Percentiles rank a stretch among this genome's conserved stretches.
phyloP scores from a whole-genome alignment of 2,888 invertebrate genomes.

The Troides aeacus region DNA sequence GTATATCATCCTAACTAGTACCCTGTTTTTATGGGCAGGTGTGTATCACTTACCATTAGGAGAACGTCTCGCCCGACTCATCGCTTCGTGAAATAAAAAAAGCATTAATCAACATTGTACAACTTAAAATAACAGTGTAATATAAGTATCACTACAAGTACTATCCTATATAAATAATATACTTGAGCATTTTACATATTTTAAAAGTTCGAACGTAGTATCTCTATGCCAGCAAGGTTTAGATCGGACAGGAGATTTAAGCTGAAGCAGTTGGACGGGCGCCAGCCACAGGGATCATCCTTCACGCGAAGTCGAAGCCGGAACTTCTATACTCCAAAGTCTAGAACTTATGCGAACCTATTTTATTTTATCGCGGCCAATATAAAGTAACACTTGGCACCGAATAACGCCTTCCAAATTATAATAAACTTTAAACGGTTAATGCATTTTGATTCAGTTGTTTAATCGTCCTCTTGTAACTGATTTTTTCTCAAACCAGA shows the following conservation, averaged over 20 bases:
- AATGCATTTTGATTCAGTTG: constrained; percentile 25
- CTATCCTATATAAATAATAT: background rate
- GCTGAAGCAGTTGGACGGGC: constrained; percentile 38
- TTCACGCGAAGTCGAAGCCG: constrained; percentile 33
- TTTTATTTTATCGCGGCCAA: constrained; percentile 22
- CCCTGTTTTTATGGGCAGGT: no score
- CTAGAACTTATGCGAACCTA: constrained; percentile 1
- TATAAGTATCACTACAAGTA: background rate
- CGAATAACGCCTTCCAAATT: constrained; percentile 1
- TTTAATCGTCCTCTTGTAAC: constrained; percentile 3
- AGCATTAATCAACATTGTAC: background rate
- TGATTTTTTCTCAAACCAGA: no score
- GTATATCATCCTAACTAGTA: no score
- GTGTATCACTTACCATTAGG: no score
- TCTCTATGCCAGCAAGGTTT: constrained; percentile 23
- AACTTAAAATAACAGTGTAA: background rate
- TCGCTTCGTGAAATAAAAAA: no score
- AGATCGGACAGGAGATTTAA: constrained; percentile 41
- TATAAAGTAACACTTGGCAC: constrained; percentile 20
- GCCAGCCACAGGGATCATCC: constrained; percentile 42
- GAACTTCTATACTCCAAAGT: constrained; percentile 30
- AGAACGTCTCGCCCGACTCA: no score
- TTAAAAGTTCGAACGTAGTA: constrained; percentile 31
- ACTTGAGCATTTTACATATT: background rate
- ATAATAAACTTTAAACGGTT: constrained; percentile 17